These are phyloP conservation scores for Agrypnus murinus DNA, from an alignment of 2,888 invertebrate genomes.

Conservation along the genomic window DNA sequence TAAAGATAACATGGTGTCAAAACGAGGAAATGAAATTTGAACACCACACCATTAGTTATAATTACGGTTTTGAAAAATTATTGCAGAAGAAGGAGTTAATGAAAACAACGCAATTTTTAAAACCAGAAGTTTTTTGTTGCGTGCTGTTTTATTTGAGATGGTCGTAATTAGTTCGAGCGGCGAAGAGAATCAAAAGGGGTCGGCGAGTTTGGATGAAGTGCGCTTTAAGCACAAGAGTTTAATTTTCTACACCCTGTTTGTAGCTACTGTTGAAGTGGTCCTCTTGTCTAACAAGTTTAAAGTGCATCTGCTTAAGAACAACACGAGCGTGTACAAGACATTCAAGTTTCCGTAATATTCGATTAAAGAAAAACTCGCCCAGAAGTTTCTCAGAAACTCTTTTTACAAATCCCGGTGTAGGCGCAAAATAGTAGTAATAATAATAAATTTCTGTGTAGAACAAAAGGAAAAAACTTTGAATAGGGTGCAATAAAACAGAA, in stretches of 20 bases:
- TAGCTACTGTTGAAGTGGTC: constrained; percentile 20
- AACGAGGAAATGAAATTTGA: constrained; percentile 49
- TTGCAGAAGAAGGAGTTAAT: constrained; percentile 36
- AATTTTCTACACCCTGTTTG: constrained; percentile 36
- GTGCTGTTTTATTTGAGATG: constrained; percentile 34
- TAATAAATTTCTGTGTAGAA: constrained; percentile 38
- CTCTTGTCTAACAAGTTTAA: constrained; percentile 20
- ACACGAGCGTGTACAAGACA: background rate
- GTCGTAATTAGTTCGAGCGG: constrained; percentile 39
- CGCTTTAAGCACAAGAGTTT: constrained; percentile 36
- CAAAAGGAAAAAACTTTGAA: constrained; percentile 36
- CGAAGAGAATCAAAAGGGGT: constrained; percentile 34
- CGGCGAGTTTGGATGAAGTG: constrained; percentile 17
- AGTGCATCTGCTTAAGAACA: constrained; percentile 24
- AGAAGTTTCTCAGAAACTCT: constrained; percentile 13
- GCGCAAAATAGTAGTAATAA: constrained; percentile 36
- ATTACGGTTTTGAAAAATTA: constrained; percentile 45
- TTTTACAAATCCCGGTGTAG: constrained; percentile 18
- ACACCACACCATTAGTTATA: constrained; percentile 43
- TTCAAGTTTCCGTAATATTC: constrained; percentile 22
- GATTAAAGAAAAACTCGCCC: constrained; percentile 11
- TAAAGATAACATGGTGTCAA: constrained; percentile 50
- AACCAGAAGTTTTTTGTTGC: constrained; percentile 29
- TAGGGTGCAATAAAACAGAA: constrained; percentile 39
- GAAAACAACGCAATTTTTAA: constrained; percentile 33